These are phyloP conservation scores for Vanessa atalanta DNA, from an alignment of 1,140 invertebrate species.

Conservation along the genomic window DNA sequence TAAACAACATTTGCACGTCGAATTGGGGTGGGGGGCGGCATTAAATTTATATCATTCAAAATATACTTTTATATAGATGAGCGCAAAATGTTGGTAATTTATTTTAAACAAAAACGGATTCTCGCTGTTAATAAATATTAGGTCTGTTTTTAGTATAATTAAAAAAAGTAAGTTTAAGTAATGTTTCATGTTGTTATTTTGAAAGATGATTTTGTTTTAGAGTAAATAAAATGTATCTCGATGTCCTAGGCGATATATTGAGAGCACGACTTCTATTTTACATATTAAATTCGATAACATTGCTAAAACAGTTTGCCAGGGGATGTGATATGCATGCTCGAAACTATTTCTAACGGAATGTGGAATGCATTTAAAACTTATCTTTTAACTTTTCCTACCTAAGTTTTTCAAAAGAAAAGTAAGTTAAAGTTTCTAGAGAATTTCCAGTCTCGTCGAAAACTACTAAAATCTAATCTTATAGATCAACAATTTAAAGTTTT, in stretches of 20 bases:
- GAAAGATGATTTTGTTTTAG: too few relatives aligned
- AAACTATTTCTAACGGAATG: neutral
- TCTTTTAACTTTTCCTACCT: neutral
- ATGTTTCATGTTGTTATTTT: too few relatives aligned
- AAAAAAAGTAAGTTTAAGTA: too few relatives aligned
- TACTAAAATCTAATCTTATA: slow-evolving; percentile 1
- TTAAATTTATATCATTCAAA: too few relatives aligned
- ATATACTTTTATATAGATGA: too few relatives aligned
- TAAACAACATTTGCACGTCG: too few relatives aligned
- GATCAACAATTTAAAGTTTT: neutral
- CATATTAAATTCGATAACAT: neutral
- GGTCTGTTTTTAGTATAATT: too few relatives aligned
- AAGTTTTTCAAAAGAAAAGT: slow-evolving; percentile 5
- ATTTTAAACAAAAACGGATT: too few relatives aligned
- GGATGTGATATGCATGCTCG: neutral
- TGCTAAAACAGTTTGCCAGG: neutral
- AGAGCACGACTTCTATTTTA: neutral
- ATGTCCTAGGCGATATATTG: neutral
- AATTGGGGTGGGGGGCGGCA: too few relatives aligned
- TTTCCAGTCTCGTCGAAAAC: slow-evolving; percentile 6
- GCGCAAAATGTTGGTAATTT: too few relatives aligned
- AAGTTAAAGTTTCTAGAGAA: neutral
- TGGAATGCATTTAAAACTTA: slow-evolving; percentile 15
- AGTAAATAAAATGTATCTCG: too few relatives aligned
- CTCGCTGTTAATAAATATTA: too few relatives aligned